These are phyloP conservation scores for Phenacoccus solenopsis DNA, from an alignment of 1,140 invertebrate genomes.

Conservation along the genomic window DNA sequence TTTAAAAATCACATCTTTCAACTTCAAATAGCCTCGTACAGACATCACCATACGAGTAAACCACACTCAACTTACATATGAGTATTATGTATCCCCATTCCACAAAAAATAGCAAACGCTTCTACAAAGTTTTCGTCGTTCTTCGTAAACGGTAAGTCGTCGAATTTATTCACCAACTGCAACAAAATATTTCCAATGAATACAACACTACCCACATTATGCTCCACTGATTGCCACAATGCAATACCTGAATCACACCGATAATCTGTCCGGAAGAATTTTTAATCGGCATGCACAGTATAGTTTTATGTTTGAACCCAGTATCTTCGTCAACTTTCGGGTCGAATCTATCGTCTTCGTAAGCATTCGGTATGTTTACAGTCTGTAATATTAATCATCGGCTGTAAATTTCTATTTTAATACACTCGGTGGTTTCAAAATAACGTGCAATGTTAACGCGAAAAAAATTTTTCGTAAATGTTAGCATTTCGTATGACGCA, in stretches of 20 bases:
- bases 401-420: background rate
- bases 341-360: constrained; percentile 85
- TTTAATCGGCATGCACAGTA: constrained; percentile 86
- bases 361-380: constrained; percentile 78
- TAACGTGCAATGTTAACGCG: too few relatives aligned
- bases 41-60: background rate
- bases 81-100: constrained; percentile 94
- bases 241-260: constrained; percentile 68
- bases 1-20: background rate
- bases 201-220: background rate
- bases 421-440: too few relatives aligned
- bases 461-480: too few relatives aligned
- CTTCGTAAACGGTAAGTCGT: constrained; percentile 73
- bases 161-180: constrained; percentile 82
- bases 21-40: background rate
- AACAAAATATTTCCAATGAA: constrained; percentile 26
- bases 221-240: background rate
- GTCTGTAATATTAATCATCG: constrained; percentile 41
- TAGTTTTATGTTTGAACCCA: constrained; percentile 66
- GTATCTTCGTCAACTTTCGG: constrained; percentile 62
- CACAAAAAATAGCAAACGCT: constrained; percentile 94
- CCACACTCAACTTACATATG: constrained; percentile 53
- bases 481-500: too few relatives aligned
- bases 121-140: constrained; percentile 90
- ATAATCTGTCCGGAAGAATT: constrained; percentile 79